phyloP scores from a whole-genome alignment of 1,140 invertebrate genomes.

The Pachyrhynchus sulphureomaculatus region DNA sequence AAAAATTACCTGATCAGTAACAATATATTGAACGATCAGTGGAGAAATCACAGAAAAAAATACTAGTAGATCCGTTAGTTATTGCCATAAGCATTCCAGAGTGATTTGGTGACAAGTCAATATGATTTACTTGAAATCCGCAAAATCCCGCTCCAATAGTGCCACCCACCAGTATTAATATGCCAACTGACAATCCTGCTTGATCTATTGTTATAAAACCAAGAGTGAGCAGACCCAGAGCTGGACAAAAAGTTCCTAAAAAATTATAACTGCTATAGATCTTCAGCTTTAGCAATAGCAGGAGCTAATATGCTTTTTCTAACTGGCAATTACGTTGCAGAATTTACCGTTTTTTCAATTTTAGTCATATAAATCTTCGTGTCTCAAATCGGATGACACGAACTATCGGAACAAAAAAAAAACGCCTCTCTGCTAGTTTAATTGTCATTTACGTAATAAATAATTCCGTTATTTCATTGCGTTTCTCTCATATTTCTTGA shows the following conservation, averaged over 20 bases:
- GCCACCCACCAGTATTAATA: conserved; percentile 70
- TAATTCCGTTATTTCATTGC: too few species aligned
- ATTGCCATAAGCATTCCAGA: conserved; percentile 76
- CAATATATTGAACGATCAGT: conserved; percentile 62
- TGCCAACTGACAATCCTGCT: conserved; percentile 56
- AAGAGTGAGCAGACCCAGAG: conserved; percentile 61
- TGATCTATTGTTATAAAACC: conserved; percentile 59
- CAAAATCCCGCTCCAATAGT: conserved; percentile 73
- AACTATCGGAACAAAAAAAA: too few species aligned
- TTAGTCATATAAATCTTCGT: too few species aligned
- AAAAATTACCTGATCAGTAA: conserved; percentile 63
- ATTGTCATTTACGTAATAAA: too few species aligned
- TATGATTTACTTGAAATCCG: conserved; percentile 68
- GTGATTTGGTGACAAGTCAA: conserved; percentile 72
- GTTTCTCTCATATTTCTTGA: too few species aligned
- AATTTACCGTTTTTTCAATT: too few species aligned
- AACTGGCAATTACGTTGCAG: too few species aligned
- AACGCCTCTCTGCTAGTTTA: too few species aligned
- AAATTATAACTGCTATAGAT: conserved; percentile 7
- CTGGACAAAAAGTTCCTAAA: conserved; percentile 60
- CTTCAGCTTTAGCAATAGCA: too few species aligned
- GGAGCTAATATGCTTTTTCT: too few species aligned
- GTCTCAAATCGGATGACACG: too few species aligned
- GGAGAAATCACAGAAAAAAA: conserved; percentile 73
- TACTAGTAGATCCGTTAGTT: conserved; percentile 74